Base-by-base conservation (phyloP, 2,888 invertebrate species). In the Leuctra nigra region DNA sequence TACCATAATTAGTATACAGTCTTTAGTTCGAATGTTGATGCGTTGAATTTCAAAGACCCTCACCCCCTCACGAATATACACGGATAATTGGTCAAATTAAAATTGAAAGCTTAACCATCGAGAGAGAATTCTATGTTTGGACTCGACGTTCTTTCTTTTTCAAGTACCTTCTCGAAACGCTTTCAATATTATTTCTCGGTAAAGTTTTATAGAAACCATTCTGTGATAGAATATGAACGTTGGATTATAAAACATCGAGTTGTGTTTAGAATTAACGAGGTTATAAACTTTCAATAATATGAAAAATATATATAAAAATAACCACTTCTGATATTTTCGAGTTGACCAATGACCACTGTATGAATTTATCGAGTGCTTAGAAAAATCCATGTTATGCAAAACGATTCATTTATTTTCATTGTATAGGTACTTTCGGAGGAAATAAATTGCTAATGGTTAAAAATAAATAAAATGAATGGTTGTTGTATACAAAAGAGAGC, bases 81-180 rank as follows among this genome's bases (percentile, higher is more conserved):
- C 36, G 35, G 50, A 18, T 50, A 50, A 50, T 50, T 50, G 50
- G 50, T 50, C 50, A 35, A 50, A 50, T 50, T 35, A 50, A 33
- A 50, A 35, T 35, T 29, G 35, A 50, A 16, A 33, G 16, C 35
- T 18, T 24, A 47, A 25, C 24, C 14, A 23, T 46, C 9, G 47
- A 25, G 25, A 25, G 24, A 25, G 39, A 16, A 39, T 18, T 39
- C 4, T 23, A 23, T 18, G 33, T 33, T 50, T 35, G 18, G 50
- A 29, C 20, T 29, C 35, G 7, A 13, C 16, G 35, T 50, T 22
- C 22, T 50, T 50, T 50, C 50, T 50, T 50, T 20, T 50, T 50
- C 50, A 33, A 50, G 50, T 50, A 22, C 33, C 9, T 18, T 3
- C 50, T 50, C 36, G 50, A 50, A 50, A 50, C 50, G 50, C 50